Base-by-base conservation (phyloP, 2,888 invertebrate species). In the Pachydiplax longipennis region DNA sequence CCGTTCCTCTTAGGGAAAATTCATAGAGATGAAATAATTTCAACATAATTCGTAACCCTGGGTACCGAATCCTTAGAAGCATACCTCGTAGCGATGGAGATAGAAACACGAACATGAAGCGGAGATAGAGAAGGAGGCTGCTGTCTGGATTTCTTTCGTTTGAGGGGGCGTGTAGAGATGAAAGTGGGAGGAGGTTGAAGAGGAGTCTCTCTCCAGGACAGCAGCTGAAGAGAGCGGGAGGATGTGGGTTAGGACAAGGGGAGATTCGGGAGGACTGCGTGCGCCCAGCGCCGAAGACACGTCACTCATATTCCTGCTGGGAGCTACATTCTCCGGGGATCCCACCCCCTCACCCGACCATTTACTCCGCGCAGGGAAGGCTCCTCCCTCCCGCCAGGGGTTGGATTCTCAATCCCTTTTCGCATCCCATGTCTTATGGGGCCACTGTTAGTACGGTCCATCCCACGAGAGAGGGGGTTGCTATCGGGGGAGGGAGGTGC, bases 401-500 rank as follows among this genome's bases (percentile, higher is more conserved):
- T 61, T 87, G 58, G 61, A 87, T 53, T 44, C 81, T 90, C 91
- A 81, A 92, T 90, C 61, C 90, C 90, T 58, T 81, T 90, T 91
- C 80, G 65, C 90, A n/a, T 35, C 90, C 90, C 91, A 80, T 80
- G 61, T 90, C 90, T 87, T 65, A n/a, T 65, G 90, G 87, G 91
- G 90, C 90, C 82, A 90, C 81, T 90, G 91, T 40, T 81, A 80
- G 90, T 10, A 80, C 44, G 90, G 87, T 40, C 91, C 90, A 82
- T 81, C 44, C 73, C 73, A 73, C 73, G 61, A 81, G 90, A 80
- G 91, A 81, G 44, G 40, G 40, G 83, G 90, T 48, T 82, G 40
- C 31, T 48, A 90, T 53, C 44, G 90, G 58, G 83, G 90, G 65
- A 44, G 83, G 90, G 65, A 44, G 31, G 83, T 53, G 35, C 15